phyloP scores from a whole-genome alignment of 37 sponge, comb jelly and placozoan genomes.

The Oopsacas minuta region DNA sequence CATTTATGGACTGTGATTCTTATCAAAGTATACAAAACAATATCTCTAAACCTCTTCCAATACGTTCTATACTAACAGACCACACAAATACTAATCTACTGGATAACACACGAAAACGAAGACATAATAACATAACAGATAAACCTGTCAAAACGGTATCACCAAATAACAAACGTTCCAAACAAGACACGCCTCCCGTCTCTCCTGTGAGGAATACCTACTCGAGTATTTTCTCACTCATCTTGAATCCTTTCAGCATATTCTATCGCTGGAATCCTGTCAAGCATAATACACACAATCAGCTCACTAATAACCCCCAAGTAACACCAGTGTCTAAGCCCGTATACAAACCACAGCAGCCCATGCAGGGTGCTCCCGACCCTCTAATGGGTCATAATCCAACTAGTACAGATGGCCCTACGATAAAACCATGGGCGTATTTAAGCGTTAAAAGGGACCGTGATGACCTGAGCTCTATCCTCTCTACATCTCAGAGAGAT shows the following conservation, averaged over 20 bases:
- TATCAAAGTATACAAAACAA: background rate
- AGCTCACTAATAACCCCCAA: background rate
- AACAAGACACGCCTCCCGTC: background rate
- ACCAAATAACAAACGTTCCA: background rate
- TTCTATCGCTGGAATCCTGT: background rate
- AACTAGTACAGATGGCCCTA: background rate
- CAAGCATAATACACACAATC: background rate
- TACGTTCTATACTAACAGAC: background rate
- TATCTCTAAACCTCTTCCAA: background rate
- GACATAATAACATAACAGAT: background rate
- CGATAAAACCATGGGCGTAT: background rate
- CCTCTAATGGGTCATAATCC: background rate
- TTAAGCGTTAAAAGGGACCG: background rate
- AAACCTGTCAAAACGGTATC: background rate
- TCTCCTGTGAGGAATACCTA: background rate
- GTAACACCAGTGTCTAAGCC: background rate
- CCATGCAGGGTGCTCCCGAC: background rate
- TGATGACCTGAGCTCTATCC: conserved; percentile 4
- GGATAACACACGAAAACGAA: background rate
- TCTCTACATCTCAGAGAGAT: background rate
- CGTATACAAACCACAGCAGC: background rate
- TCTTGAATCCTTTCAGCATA: background rate
- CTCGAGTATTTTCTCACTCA: background rate
- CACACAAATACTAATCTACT: background rate
- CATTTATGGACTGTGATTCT: background rate